Evolutionary conservation across 1,140 invertebrate species (phyloP).

Genomic region (Rhynchophorus ferrugineus): DNA sequence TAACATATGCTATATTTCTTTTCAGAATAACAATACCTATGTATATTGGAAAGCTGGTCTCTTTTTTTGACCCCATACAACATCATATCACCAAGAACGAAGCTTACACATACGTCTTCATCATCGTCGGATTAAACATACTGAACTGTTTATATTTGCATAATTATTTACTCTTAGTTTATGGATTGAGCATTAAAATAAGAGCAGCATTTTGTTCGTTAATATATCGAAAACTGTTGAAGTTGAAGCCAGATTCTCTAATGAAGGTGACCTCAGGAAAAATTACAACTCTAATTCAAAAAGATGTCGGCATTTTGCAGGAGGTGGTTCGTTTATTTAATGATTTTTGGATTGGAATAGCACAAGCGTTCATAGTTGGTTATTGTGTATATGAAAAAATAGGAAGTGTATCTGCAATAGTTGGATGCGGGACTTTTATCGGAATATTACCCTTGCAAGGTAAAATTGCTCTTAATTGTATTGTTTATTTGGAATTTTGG

Average conservation of each 20-base stretch:
- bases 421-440: neutral
- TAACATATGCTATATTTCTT: neutral
- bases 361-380: neutral
- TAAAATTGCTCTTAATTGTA: no score
- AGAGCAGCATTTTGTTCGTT: constrained; percentile 7
- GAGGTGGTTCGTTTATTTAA: neutral
- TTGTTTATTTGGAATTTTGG: no score
- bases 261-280: neutral
- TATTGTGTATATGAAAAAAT: constrained; percentile 2
- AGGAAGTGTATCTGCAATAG: neutral
- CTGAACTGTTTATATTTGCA: neutral
- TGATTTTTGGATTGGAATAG: constrained; percentile 9
- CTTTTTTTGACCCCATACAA: neutral
- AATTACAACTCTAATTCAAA: constrained; percentile 2
- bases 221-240: constrained; percentile 10
- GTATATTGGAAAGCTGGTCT: neutral
- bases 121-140: neutral
- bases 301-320: constrained; percentile 7
- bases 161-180: constrained; percentile 3
- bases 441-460: constrained; percentile 1
- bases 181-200: neutral
- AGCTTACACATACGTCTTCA: neutral
- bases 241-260: neutral
- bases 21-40: neutral
- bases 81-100: neutral